Evolutionary conservation across 2,888 invertebrate genomes (phyloP).

Genomic region (Euclidia mi): DNA sequence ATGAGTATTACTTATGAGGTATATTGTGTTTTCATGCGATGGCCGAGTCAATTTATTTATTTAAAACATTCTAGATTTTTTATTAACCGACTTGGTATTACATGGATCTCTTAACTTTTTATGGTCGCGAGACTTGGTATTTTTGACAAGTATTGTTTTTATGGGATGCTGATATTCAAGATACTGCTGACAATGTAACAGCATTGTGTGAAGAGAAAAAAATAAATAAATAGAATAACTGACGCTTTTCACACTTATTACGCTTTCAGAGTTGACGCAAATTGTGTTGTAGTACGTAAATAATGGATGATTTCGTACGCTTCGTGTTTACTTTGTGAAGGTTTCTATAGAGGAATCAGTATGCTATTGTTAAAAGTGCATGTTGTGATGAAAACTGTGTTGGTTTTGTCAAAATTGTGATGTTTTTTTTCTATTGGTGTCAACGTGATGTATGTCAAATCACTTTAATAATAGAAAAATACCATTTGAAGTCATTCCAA

Average conservation of each 20-base stretch:
- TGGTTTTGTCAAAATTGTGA: constrained; percentile 21
- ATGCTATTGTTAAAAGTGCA: constrained; percentile 40
- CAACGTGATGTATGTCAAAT: constrained; percentile 2
- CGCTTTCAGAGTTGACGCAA: constrained; percentile 32
- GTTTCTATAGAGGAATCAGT: constrained; percentile 32
- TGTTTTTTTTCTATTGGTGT: constrained; percentile 12
- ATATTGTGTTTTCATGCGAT: no score
- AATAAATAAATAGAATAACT: no score
- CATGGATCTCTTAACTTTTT: no score
- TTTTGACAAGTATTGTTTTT: no score
- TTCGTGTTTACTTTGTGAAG: constrained; percentile 35
- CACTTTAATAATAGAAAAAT: no score
- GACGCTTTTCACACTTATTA: constrained; percentile 46
- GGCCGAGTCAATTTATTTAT: no score
- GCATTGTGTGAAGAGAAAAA: constrained; percentile 43
- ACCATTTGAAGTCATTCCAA: no score
- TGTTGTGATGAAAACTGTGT: constrained; percentile 26
- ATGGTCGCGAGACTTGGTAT: no score
- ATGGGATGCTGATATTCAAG: constrained; percentile 37
- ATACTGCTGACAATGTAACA: constrained; percentile 43
- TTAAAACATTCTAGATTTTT: no score
- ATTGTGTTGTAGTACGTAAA: constrained; percentile 31
- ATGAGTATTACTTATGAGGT: no score
- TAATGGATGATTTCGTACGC: constrained; percentile 35
- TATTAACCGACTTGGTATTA: no score